These are phyloP conservation scores for Lutjanus argentimaculatus DNA, from an alignment of 2,797 vertebrate species.

Conservation along the genomic window DNA sequence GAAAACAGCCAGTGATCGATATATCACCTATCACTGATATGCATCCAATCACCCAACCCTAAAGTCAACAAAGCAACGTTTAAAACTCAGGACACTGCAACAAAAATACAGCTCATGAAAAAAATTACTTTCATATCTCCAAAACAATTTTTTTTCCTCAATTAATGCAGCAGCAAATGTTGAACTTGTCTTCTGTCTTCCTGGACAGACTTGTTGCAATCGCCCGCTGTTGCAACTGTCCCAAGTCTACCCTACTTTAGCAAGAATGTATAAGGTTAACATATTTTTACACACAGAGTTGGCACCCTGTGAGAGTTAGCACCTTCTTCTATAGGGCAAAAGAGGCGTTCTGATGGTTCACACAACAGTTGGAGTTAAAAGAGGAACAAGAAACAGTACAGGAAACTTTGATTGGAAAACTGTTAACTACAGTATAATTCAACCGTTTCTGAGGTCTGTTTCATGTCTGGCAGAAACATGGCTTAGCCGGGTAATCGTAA, in stretches of 20 bases:
- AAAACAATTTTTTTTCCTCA: too few relatives aligned
- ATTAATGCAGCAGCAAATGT: too few relatives aligned
- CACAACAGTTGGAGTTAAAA: background rate
- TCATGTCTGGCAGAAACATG: conserved; percentile 14
- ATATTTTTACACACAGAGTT: background rate
- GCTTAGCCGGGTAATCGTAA: background rate
- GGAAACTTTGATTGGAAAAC: background rate
- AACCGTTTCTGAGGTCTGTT: conserved; percentile 12
- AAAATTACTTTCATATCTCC: too few relatives aligned
- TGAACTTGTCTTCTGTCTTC: too few relatives aligned
- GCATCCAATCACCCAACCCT: too few relatives aligned
- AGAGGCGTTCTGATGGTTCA: background rate
- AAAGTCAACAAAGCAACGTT: too few relatives aligned
- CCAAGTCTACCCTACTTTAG: background rate
- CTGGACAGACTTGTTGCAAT: too few relatives aligned
- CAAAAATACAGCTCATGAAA: too few relatives aligned
- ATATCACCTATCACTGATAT: too few relatives aligned
- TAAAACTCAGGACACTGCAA: too few relatives aligned
- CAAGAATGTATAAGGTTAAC: background rate
- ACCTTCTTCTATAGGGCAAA: background rate
- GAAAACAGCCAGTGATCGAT: too few relatives aligned
- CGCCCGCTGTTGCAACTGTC: too few relatives aligned
- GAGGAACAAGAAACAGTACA: background rate
- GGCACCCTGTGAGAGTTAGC: background rate
- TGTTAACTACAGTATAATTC: background rate